Conservation (phyloP, 1,140 invertebrate species). For the Oedothorax gibbosus region DNA sequence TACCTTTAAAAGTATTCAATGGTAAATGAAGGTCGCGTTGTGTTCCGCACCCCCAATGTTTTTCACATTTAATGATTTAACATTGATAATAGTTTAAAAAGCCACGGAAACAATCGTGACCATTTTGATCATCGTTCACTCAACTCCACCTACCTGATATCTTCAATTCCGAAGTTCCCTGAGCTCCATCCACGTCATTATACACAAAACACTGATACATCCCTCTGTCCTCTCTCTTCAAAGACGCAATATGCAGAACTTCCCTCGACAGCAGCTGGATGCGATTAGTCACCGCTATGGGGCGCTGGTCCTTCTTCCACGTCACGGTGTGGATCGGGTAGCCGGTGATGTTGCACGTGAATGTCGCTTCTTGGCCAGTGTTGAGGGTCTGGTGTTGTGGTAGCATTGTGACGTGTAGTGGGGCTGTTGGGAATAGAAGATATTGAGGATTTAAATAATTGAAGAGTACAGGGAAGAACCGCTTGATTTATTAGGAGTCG, state of each 20-base stretch:
- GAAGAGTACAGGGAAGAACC: no score
- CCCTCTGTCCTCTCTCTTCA: constrained; percentile 67
- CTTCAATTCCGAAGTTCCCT: constrained; percentile 67
- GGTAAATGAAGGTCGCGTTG: no score
- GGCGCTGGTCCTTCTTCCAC: constrained; percentile 72
- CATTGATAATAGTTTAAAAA: no score
- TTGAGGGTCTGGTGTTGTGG: constrained; percentile 69
- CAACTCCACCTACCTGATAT: constrained; percentile 68
- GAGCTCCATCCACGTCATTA: constrained; percentile 66
- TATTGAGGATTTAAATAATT: no score
- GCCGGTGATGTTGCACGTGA: constrained; percentile 86
- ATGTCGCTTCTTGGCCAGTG: constrained; percentile 83
- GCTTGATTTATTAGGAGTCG: no score
- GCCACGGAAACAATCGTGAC: no score
- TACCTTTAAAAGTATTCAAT: no score
- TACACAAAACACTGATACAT: constrained; percentile 70
- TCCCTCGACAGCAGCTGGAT: constrained; percentile 31
- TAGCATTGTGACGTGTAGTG: constrained; percentile 13
- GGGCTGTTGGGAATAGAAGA: constrained; percentile 10
- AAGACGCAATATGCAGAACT: constrained; percentile 65
- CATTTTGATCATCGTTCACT: no score
- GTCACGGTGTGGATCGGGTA: constrained; percentile 82
- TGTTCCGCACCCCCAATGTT: no score
- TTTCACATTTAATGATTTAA: no score
- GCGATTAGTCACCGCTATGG: constrained; percentile 10